Evolutionary conservation across 2,797 vertebrate genomes (phyloP).

Genomic region (Sitta carolinensis): DNA sequence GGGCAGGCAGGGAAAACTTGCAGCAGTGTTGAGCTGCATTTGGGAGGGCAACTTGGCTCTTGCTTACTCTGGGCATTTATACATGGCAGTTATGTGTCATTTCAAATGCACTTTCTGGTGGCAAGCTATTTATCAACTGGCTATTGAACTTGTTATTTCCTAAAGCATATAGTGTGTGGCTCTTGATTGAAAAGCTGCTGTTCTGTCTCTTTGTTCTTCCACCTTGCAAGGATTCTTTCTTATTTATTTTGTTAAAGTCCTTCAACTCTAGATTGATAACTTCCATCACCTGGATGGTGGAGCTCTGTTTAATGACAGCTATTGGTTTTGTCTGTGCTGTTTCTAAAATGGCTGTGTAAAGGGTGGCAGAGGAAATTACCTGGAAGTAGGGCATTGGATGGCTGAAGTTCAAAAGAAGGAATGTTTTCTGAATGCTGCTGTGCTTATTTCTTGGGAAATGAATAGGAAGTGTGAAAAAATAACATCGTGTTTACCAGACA

Average conservation of each 20-base stretch:
- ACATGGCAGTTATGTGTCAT: neutral
- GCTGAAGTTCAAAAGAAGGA: slow-evolving; percentile 54
- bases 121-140: slow-evolving; percentile 52
- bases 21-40: neutral
- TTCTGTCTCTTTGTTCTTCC: slow-evolving; percentile 56
- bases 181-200: slow-evolving; percentile 59
- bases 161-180: neutral
- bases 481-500: neutral
- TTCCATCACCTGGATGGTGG: slow-evolving; percentile 35
- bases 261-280: slow-evolving; percentile 60
- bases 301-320: slow-evolving; percentile 7
- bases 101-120: slow-evolving; percentile 16
- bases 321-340: slow-evolving; percentile 42
- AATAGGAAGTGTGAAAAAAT: neutral
- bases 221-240: slow-evolving; percentile 51
- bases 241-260: slow-evolving; percentile 68
- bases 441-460: slow-evolving; percentile 17
- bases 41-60: neutral
- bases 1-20: neutral
- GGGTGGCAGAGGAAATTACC: slow-evolving; percentile 1
- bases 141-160: slow-evolving; percentile 61
- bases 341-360: slow-evolving; percentile 59
- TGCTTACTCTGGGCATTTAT: neutral
- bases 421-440: neutral
- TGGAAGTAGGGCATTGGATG: slow-evolving; percentile 15